These are phyloP conservation scores for Mythimna impura DNA, from an alignment of 2,888 invertebrate species.

Conservation along the genomic window DNA sequence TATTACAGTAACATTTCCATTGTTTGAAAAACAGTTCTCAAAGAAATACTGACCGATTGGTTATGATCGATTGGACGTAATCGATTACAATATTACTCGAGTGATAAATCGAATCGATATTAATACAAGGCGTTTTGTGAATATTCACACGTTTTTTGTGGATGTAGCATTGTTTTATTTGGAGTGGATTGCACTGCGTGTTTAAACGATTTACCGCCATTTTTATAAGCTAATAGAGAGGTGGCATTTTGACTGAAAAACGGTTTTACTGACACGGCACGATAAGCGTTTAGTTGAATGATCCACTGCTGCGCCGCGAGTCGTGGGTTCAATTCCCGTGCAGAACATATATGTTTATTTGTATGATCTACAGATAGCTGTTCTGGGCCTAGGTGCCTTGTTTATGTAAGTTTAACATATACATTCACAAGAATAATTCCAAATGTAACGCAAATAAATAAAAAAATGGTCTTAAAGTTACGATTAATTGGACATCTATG, in stretches of 20 bases:
- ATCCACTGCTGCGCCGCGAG: too few relatives aligned
- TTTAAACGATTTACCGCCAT: constrained; percentile 23
- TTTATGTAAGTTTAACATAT: too few relatives aligned
- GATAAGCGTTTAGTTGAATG: too few relatives aligned
- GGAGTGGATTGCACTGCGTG: constrained; percentile 22
- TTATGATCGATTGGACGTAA: constrained; percentile 66
- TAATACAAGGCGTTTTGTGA: constrained; percentile 41
- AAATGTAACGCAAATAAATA: too few relatives aligned
- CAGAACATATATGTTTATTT: too few relatives aligned
- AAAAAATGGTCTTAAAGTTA: neutral
- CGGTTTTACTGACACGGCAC: constrained; percentile 4
- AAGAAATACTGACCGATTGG: constrained; percentile 67
- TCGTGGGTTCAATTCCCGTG: too few relatives aligned
- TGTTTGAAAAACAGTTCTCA: constrained; percentile 69
- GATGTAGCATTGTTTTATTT: constrained; percentile 30
- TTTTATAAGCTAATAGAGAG: constrained; percentile 18
- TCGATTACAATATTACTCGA: constrained; percentile 67
- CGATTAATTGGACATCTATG: constrained; percentile 10
- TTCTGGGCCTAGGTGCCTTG: too few relatives aligned
- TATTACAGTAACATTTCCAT: constrained; percentile 70
- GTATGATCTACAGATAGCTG: too few relatives aligned
- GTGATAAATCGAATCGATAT: constrained; percentile 69
- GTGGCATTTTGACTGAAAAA: constrained; percentile 7
- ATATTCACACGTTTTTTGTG: constrained; percentile 61
- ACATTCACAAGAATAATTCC: too few relatives aligned